Evolutionary conservation across 2,888 invertebrate genomes (phyloP).

Genomic region (Oscheius sp.): DNA sequence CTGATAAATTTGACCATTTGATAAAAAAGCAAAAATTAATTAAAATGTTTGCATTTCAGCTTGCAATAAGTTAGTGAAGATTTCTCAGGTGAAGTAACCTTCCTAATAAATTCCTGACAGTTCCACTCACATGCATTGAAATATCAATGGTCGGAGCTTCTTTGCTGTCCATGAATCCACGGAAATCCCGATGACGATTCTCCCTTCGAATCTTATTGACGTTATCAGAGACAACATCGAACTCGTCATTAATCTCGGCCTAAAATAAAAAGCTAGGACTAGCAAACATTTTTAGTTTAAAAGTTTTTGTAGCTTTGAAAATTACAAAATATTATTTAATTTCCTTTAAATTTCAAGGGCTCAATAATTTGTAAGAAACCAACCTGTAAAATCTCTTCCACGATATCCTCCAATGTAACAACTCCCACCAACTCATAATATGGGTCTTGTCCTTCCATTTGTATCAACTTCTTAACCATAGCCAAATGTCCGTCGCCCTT

Average conservation of each 20-base stretch:
- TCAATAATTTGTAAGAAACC: too few relatives aligned
- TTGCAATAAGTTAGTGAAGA: not conserved
- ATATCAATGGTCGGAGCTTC: conserved; percentile 55
- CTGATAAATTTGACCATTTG: too few relatives aligned
- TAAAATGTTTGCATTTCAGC: not conserved
- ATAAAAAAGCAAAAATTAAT: too few relatives aligned
- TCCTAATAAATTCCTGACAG: not conserved
- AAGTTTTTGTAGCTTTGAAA: too few relatives aligned
- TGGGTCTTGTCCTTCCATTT: conserved; percentile 85
- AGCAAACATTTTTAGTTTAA: too few relatives aligned
- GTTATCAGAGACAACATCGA: conserved; percentile 79
- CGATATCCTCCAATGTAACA: conserved; percentile 79
- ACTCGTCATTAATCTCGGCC: conserved; percentile 96
- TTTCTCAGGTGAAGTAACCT: not conserved
- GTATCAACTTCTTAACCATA: conserved; percentile 85
- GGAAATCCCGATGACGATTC: conserved; percentile 42
- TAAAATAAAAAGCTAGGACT: too few relatives aligned
- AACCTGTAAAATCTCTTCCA: conserved; percentile 60
- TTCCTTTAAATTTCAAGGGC: not conserved
- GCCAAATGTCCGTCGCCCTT: conserved; percentile 76
- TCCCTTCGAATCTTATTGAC: conserved; percentile 57
- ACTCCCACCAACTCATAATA: conserved; percentile 92
- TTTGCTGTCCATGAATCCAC: conserved; percentile 49
- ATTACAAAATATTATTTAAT: not conserved
- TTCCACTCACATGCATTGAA: conserved; percentile 41